These are phyloP conservation scores for Apodemia zela DNA, from an alignment of 2,888 invertebrate species.

Conservation along the genomic window DNA sequence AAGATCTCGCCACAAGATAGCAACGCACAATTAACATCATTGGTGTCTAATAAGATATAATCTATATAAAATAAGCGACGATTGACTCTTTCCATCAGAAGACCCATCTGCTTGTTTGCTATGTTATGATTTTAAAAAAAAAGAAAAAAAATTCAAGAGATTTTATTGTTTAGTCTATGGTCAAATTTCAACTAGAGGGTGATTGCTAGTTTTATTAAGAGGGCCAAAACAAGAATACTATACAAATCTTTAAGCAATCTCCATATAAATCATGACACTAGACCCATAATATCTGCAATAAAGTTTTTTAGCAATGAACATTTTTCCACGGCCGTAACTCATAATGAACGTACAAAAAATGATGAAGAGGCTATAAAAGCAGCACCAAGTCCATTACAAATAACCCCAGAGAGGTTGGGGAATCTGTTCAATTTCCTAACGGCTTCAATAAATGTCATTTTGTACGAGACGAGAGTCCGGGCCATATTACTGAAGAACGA, in stretches of 20 bases:
- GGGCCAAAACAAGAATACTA: not conserved
- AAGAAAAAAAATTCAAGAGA: too few species aligned
- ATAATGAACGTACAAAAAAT: slow-evolving; percentile 28
- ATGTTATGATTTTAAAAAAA: too few species aligned
- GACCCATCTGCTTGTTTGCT: too few species aligned
- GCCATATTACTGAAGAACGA: not conserved
- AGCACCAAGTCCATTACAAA: slow-evolving; percentile 34
- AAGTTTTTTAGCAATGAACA: slow-evolving; percentile 15
- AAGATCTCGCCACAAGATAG: too few species aligned
- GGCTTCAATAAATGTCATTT: slow-evolving; percentile 27
- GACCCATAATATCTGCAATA: slow-evolving; percentile 12
- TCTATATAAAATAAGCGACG: too few species aligned
- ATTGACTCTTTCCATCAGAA: too few species aligned
- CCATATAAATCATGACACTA: not conserved
- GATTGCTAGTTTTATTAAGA: not conserved
- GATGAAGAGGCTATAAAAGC: slow-evolving; percentile 46
- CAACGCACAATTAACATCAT: too few species aligned
- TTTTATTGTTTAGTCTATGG: too few species aligned
- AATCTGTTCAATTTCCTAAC: slow-evolving; percentile 59
- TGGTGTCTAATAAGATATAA: too few species aligned
- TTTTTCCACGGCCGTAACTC: slow-evolving; percentile 8
- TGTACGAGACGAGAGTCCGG: slow-evolving; percentile 7
- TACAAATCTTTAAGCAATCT: slow-evolving; percentile 6
- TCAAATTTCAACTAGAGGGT: too few species aligned
- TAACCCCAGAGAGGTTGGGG: slow-evolving; percentile 39